Base-by-base conservation (phyloP, 2,113 vertebrate species). In the Zapus hudsonius region DNA sequence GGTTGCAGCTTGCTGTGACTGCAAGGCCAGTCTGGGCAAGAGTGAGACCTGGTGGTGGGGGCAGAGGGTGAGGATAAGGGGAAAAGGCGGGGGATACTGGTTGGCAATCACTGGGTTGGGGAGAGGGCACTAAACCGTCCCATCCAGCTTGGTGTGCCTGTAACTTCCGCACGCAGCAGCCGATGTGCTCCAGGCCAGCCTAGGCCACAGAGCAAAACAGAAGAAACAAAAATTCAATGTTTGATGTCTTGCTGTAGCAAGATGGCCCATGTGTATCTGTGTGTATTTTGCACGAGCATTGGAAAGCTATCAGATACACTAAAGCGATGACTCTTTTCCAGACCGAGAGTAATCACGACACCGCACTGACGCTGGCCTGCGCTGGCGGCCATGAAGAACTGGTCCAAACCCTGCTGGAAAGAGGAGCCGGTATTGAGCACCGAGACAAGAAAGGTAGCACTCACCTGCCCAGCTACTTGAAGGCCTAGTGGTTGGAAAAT, bases 331-430 rank as follows among this genome's bases (percentile, higher is more conserved):
- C 6, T 92, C 38, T 16, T 66, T 66, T 15, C 17, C 95, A 99
- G 99, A 99, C 99, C 85, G 99, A 99, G 98, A 99, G 99, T 94
- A 99, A 99, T 97, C 99, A 99, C 74, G 99, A 99, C 96, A 99
- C 99, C 0, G 99, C 99, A 3, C 96, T 99, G 96, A 99, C 99
- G 0, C 98, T 99, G 95, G 99, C 99, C 13, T 99, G 99, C 97
- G 99, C 99, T 78, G 99, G 99, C 92, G 99, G 99, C 94, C 99
- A 99, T 0, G 99, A 99, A 92, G 99, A 99, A 75, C 98, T 99
- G 25, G 99, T 99, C 36, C 99, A 99, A 23, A 99, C 99, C 8
- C 98, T 99, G 87, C 98, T 99, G 31, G 99, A 99, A 90, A 98
- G 99, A 93, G 99, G 99, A 97, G 99, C 99, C 85, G 99, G 99